These are phyloP conservation scores for Acanthurus tractus DNA, from an alignment of 2,797 vertebrate genomes.

Conservation along the genomic window DNA sequence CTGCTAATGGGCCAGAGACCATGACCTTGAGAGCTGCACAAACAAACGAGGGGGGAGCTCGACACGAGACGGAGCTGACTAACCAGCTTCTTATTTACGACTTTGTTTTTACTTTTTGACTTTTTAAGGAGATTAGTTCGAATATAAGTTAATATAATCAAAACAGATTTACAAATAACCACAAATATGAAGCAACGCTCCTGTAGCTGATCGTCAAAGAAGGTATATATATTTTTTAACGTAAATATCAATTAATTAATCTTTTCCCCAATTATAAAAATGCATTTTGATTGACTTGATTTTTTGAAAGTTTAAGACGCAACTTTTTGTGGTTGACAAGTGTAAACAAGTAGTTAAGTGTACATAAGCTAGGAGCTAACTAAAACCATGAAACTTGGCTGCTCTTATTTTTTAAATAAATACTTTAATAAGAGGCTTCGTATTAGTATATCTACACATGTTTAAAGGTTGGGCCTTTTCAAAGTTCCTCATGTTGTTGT, in stretches of 20 bases:
- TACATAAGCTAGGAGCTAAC: too few species aligned
- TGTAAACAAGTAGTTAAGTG: not conserved
- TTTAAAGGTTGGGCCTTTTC: not conserved
- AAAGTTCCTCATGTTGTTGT: not conserved
- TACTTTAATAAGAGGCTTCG: not conserved
- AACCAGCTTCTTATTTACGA: constrained; percentile 76
- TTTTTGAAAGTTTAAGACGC: too few species aligned
- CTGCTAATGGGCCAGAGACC: constrained; percentile 72
- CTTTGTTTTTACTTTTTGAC: constrained; percentile 34
- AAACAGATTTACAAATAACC: not conserved
- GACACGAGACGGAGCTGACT: constrained; percentile 45
- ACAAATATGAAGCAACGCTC: not conserved
- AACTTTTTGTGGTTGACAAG: not conserved
- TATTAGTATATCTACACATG: not conserved
- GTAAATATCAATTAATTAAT: not conserved
- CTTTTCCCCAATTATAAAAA: not conserved
- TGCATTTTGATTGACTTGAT: not conserved
- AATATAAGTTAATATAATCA: not conserved
- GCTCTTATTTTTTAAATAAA: not conserved
- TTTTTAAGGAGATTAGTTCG: not conserved
- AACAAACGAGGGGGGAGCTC: constrained; percentile 59
- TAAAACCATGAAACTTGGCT: not conserved
- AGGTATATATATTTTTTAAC: not conserved
- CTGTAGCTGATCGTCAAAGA: not conserved
- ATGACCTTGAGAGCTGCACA: constrained; percentile 77